Evolutionary conservation across 2,888 invertebrate genomes (phyloP), one percentile per base, ranked within the genome.

Genomic region (Octonoba sinensis): DNA sequence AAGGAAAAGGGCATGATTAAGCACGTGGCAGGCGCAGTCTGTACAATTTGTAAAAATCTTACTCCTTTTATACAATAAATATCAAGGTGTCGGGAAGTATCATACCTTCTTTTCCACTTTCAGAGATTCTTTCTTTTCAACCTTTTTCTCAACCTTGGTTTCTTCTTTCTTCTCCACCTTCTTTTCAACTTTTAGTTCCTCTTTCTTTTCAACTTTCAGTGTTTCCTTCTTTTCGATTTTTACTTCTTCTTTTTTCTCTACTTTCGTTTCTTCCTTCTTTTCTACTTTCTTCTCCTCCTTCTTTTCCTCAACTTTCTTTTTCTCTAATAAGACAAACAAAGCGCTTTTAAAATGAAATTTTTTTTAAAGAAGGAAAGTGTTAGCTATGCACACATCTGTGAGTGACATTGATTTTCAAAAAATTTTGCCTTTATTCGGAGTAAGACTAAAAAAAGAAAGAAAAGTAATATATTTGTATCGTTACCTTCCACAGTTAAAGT

Each of bases 291-390:
- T 60, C 54, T 79, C 73, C 59, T 66, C 66, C 66, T 78, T 72
- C 46, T 79, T 79, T 46, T 79, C 66, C 20, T 79, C 79, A 1
- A 66, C 72, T 46, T 79, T 79, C 46, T 79, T 72, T 54, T 79
- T 44, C 44, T 79, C 72, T 60, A 60, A 24, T 1, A 20, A 20
- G 22, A 11, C 16, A 24, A 60, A 18, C 2, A 12, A 22, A 60
- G 97, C 96, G 90, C 99, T 99, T 90, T 95, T 93, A 85, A n/a
- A n/a, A n/a, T n/a, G n/a, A n/a, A n/a, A 99, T 99, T 91, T 99
- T 99, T 91, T 97, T 97, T 88, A 97, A 93, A 89, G 99, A 99
- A 27, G 95, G 95, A 73, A 98, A 99, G 36, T 96, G 96, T 87
- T 8, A 36, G 36, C 1, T 11, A 36, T 36, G 36, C 8, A 11